Conservation (phyloP, 2,113 vertebrate genomes). For the Triplophysa dalaica region DNA sequence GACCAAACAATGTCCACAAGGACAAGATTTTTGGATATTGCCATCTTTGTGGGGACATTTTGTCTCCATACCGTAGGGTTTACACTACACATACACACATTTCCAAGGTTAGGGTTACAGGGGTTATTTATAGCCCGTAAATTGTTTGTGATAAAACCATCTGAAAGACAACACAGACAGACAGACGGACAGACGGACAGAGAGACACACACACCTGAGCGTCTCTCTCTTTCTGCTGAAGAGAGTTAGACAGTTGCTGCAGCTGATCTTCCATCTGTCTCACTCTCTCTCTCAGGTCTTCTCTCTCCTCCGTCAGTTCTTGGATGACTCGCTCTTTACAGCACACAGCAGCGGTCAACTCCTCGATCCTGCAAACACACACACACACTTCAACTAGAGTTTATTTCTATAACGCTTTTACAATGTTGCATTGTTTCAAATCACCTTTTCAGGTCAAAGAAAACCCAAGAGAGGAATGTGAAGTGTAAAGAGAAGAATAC, state of each 20-base stretch:
- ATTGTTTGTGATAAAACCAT: background rate
- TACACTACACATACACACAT: too few species aligned
- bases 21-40: too few species aligned
- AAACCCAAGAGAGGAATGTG: too few species aligned
- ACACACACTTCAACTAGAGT: background rate
- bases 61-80: too few species aligned
- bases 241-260: conserved; percentile 67
- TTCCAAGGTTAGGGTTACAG: too few species aligned
- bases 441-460: too few species aligned
- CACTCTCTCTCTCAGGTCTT: conserved; percentile 67
- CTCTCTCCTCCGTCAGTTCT: conserved; percentile 77
- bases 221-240: conserved; percentile 69
- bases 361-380: conserved; percentile 75
- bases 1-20: too few species aligned
- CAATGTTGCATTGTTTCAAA: too few species aligned
- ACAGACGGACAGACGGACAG: conserved; percentile 50
- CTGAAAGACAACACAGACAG: background rate
- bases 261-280: conserved; percentile 76
- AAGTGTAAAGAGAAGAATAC: too few species aligned
- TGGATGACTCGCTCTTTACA: conserved; percentile 74
- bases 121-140: too few species aligned
- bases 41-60: too few species aligned
- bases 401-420: too few species aligned
- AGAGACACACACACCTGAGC: conserved; percentile 66
- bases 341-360: conserved; percentile 77